Evolutionary conservation across 2,888 invertebrate species (phyloP).

Genomic region (Acheta domesticus): DNA sequence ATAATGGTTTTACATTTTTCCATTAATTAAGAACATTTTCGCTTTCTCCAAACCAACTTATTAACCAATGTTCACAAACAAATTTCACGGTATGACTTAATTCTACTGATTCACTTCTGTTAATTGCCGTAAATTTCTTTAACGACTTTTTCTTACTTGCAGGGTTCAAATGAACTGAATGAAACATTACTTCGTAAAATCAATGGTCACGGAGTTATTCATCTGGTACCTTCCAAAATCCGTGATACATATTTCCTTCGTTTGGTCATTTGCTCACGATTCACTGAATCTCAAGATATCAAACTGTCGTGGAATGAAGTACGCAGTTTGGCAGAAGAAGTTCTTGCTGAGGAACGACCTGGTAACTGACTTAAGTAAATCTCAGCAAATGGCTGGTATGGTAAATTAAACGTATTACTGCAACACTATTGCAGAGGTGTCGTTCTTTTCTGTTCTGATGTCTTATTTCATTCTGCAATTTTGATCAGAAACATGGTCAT

Average conservation of each 20-base stretch:
- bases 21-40: too few relatives aligned
- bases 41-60: too few relatives aligned
- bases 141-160: slow-evolving; percentile 28
- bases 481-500: too few relatives aligned
- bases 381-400: neutral
- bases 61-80: too few relatives aligned
- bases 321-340: slow-evolving; percentile 67
- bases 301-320: slow-evolving; percentile 84
- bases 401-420: neutral
- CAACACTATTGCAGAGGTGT: neutral
- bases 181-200: slow-evolving; percentile 77
- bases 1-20: too few relatives aligned
- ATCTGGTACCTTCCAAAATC: slow-evolving; percentile 88
- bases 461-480: too few relatives aligned
- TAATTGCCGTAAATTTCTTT: too few relatives aligned
- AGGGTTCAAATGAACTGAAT: slow-evolving; percentile 75
- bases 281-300: slow-evolving; percentile 76
- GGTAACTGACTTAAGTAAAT: slow-evolving; percentile 29
- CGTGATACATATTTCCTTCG: slow-evolving; percentile 80
- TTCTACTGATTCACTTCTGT: too few relatives aligned
- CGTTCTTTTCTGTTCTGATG: too few relatives aligned
- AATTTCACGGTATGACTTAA: too few relatives aligned
- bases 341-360: slow-evolving; percentile 49
- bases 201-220: slow-evolving; percentile 86
- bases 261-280: slow-evolving; percentile 85